These are phyloP conservation scores for Drosophila sucinea DNA, from an alignment of 1,140 invertebrate genomes.

Conservation along the genomic window DNA sequence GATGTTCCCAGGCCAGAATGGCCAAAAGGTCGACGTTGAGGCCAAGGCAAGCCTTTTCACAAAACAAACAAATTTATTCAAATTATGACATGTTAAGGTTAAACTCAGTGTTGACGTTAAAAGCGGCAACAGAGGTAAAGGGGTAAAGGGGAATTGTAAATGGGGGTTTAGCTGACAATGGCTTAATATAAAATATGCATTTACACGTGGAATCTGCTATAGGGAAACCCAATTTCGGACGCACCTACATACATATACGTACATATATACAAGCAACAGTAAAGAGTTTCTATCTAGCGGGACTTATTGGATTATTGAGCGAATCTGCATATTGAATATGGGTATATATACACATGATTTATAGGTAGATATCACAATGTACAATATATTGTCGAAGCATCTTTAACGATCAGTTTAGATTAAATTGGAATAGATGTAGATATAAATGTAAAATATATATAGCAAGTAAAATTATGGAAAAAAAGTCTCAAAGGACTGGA, in stretches of 20 bases:
- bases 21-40: conserved; percentile 8
- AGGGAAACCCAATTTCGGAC: neutral
- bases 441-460: no score
- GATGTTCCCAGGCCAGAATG: neutral
- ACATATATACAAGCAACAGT: neutral
- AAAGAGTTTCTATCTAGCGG: neutral
- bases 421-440: no score
- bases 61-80: conserved; percentile 19
- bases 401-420: no score
- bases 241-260: neutral
- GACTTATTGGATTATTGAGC: conserved; percentile 1
- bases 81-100: conserved; percentile 27
- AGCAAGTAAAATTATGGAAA: no score
- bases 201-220: conserved; percentile 2
- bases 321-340: neutral
- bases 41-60: conserved; percentile 19
- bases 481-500: no score
- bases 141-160: neutral
- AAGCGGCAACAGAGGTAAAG: no score
- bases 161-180: conserved; percentile 1
- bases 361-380: neutral
- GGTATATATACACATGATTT: neutral
- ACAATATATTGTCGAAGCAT: no score
- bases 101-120: neutral
- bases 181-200: conserved; percentile 13